Evolutionary conservation across 2,888 invertebrate genomes (phyloP), one percentile per base, ranked within the genome.

Genomic region (Amorpha juglandis): DNA sequence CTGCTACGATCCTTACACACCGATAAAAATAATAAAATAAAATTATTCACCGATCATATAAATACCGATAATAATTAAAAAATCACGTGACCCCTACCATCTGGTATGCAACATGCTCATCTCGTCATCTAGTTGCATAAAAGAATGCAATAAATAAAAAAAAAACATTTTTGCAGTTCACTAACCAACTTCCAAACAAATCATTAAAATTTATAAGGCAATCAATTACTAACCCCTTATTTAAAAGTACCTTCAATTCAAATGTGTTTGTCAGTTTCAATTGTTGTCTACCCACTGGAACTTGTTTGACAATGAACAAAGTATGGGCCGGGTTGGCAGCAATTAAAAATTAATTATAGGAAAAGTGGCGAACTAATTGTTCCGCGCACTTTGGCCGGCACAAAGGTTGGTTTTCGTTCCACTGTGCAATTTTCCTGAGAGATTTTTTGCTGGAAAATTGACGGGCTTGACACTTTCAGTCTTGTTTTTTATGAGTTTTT

Each of bases 271-370:
- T 42, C 58, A 58, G 19, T 58, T 35, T 19, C 1, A 8, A 27
- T 27, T 21, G 12, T 16, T 16, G 16, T 7, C 33, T 12, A 33
- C 12, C 52, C 27, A 35, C 16, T 21, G 9, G 12, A 66, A 75
- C 70, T 69, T 75, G 62, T 27, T 27, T 27, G 67, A 76, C 73
- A 78, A 74, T 70, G 68, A 64, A 66, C 72, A 72, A 69, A n/a
- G 16, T 35, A 55, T 35, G 69, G 70, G 71, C 63, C 67, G 48
- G 70, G 70, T 71, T 73, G 70, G 65, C 63, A 71, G 77, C 76
- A 82, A 84, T 85, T 81, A 80, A 82, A 84, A 80, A 81, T 79
- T 84, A 82, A 85, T 84, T 82, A 83, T 73, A 72, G 62, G 69
- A 68, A 67, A 72, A 76, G 74, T 74, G 70, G 69, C 35, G 16